Evolutionary conservation across 2,113 vertebrate species (phyloP), one percentile per base, ranked within the genome.

Genomic region (Hemiprocne comata): DNA sequence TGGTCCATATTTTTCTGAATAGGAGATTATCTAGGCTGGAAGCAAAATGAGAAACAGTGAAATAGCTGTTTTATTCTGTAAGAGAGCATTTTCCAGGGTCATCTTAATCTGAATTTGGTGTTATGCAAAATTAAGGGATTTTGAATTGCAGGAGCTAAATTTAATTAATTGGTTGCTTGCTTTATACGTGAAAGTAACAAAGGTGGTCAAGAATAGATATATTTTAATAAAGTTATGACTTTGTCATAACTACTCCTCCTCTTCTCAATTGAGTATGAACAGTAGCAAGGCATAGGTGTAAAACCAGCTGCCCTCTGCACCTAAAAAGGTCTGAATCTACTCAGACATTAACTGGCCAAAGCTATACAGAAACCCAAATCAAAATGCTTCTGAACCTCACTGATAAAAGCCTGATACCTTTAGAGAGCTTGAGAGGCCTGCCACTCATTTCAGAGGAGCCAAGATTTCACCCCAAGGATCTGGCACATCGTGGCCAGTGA

Each of bases 381-480:
- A 44, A 83, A 91, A 77, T 20, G 29, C 55, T 66, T 90, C 82
- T 92, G 38, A 94, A 71, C 29, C 18, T 77, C 71, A 36, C 65
- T 71, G 85, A 90, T 88, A 93, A 84, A 95, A 87, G 51, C 33
- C 57, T 64, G 36, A 73, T 80, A 80, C 3, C 5, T 80, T 74
- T 88, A 28, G 75, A 87, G 53, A 80, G 70, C 15, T 50, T 76
- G 58, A 74, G 62, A 96, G 62, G 53, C 72, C 46, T 90, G 69
- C 64, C 90, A 90, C 34, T 65, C 33, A 17, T 83, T 86, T 65
- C 51, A 80, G 26, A 86, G 55, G 34, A 93, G 92, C 92, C 92
- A 95, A 58, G 75, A 48, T 92, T 95, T 95, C 72, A 65, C 85
- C 83, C 87, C 69, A 80, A 74, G 82, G 26, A 51, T 84, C 85